Evolutionary conservation across 2,113 vertebrate species (phyloP).

Genomic region (Archocentrus centrarchus): DNA sequence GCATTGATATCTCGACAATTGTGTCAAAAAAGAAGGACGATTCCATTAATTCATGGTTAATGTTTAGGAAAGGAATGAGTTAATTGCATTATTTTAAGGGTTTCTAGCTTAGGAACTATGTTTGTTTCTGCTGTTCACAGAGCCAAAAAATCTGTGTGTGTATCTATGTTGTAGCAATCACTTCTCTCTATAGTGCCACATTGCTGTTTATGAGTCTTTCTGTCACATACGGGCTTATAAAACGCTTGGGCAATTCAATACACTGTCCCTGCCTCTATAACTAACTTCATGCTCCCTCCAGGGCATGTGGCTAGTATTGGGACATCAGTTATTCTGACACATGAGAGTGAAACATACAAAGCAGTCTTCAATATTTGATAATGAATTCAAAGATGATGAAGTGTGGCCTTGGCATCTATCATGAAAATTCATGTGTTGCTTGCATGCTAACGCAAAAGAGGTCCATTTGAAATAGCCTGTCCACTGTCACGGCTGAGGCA

Average conservation of each 20-base stretch:
- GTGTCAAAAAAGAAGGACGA: slow-evolving; percentile 31
- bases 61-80: background rate
- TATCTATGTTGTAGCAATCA: slow-evolving; percentile 33
- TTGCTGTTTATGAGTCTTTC: slow-evolving; percentile 69
- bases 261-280: slow-evolving; percentile 65
- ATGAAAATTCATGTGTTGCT: slow-evolving; percentile 53
- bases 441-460: slow-evolving; percentile 40
- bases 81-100: slow-evolving; percentile 25
- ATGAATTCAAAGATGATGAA: slow-evolving; percentile 73
- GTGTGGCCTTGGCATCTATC: slow-evolving; percentile 54
- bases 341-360: slow-evolving; percentile 68
- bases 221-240: slow-evolving; percentile 72
- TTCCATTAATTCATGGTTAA: slow-evolving; percentile 21
- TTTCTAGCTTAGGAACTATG: background rate
- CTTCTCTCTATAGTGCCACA: slow-evolving; percentile 44
- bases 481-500: slow-evolving; percentile 18
- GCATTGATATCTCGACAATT: slow-evolving; percentile 17
- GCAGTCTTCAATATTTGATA: slow-evolving; percentile 71
- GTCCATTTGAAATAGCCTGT: slow-evolving; percentile 20
- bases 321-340: slow-evolving; percentile 74
- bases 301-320: slow-evolving; percentile 69
- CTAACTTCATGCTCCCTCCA: slow-evolving; percentile 60
- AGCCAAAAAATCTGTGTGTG: background rate
- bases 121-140: slow-evolving; percentile 12
- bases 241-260: slow-evolving; percentile 66